Base-by-base conservation (phyloP, 2,797 vertebrate species). In the Microctenopoma steveboyesi region DNA sequence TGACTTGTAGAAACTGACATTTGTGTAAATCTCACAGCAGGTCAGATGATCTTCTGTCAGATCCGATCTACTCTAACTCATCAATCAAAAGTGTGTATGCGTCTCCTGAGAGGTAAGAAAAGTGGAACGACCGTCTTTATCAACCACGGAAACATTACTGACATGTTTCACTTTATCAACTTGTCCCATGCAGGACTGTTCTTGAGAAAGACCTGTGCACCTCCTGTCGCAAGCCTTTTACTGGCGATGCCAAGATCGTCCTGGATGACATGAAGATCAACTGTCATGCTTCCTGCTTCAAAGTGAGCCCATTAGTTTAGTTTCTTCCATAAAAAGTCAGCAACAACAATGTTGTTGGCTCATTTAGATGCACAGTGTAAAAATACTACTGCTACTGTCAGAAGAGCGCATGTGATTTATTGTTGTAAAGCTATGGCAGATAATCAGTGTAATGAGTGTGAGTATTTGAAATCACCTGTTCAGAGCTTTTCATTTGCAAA, bases 251-350 rank as follows among this genome's bases (percentile, higher is more conserved):
- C 60, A 99, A 98, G 92, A 98, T 99, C 93, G 92, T 99, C 83
- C 92, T 99, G 87, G 95, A 97, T 42, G 96, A 98, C 53, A 88
- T 98, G 89, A 95, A 95, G 72, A 96, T 99, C 85, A 95, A 94
- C 83, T 98, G 97, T 84, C 98, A 99, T 61, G 95, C 96, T 0
- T 88, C 93, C 72, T 99, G 98, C 92, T 98, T 99, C 82, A 98
- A 96, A 94, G 98, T 99, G 92, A 92, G 80, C 13, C 18, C 3
- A 64, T 35, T 22, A 1, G 7, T 47, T 82, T 35, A 5, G 5
- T 13, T 7, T 0, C 1, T 35, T 53, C 8, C 2, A 39, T 52
- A 5, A 33, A 22, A 27, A 28, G 5, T 39, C 47, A 43, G 14
- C 16, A 48, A 58, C 14, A 58, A 61, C 13, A 54, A 12, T 60